Percentiles rank a stretch among this genome's conserved stretches.
Evolutionary conservation across 2,113 vertebrate genomes (phyloP).

Genomic region (Atherinomorus stipes): DNA sequence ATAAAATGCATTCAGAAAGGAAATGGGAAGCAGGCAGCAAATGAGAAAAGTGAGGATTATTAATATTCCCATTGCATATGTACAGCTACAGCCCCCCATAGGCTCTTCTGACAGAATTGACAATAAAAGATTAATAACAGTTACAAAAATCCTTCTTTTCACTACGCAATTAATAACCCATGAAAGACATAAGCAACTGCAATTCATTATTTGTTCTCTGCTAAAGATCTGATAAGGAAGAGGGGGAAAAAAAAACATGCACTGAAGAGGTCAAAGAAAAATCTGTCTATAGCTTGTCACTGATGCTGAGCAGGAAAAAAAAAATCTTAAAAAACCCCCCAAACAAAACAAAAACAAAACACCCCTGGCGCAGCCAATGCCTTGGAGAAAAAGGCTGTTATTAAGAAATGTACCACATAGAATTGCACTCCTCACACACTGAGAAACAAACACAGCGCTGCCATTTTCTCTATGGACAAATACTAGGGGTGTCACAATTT

Average conservation of each 20-base stretch:
- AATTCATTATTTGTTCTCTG: conserved; percentile 64
- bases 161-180: conserved; percentile 72
- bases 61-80: conserved; percentile 69
- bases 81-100: conserved; percentile 52
- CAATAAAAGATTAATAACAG: conserved; percentile 75
- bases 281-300: conserved; percentile 20
- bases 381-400: conserved; percentile 25
- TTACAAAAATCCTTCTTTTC: conserved; percentile 50
- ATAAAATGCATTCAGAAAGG: conserved; percentile 57
- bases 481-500: too few species aligned
- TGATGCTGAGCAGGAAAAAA: conserved; percentile 33
- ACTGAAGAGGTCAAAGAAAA: conserved; percentile 24
- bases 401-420: conserved; percentile 33
- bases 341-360: conserved; percentile 49
- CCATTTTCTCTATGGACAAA: too few species aligned
- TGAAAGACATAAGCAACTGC: conserved; percentile 70
- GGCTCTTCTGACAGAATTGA: conserved; percentile 63
- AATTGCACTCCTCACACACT: not conserved
- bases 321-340: conserved; percentile 51
- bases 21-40: conserved; percentile 50
- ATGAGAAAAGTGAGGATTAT: conserved; percentile 51
- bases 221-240: conserved; percentile 58
- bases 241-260: conserved; percentile 53
- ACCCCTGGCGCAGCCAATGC: conserved; percentile 42
- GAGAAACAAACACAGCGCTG: not conserved